Evolutionary conservation across 1,140 invertebrate species (phyloP).

Genomic region (Anoplophora glabripennis): DNA sequence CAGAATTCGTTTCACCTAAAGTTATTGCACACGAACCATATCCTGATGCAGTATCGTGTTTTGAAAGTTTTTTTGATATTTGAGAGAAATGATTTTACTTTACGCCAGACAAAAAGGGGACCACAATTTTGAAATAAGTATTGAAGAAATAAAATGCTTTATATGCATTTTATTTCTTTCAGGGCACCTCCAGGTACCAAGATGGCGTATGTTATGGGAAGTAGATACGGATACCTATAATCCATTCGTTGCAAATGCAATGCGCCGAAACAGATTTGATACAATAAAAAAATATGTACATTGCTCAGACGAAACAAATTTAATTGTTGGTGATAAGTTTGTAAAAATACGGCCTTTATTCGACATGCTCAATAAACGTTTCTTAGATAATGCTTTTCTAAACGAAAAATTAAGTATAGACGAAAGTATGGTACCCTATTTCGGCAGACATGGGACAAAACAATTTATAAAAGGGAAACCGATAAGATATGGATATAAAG

Average conservation of each 20-base stretch:
- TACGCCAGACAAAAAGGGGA: too few relatives aligned
- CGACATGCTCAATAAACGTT: constrained; percentile 21
- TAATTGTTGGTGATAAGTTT: constrained; percentile 21
- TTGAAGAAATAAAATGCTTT: too few relatives aligned
- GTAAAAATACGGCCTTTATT: constrained; percentile 20
- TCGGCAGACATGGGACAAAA: constrained; percentile 17
- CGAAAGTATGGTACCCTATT: constrained; percentile 23
- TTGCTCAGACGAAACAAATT: constrained; percentile 19
- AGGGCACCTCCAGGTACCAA: background rate
- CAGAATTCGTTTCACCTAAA: too few relatives aligned
- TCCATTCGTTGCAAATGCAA: constrained; percentile 15
- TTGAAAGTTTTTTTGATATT: too few relatives aligned
- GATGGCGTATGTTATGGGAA: constrained; percentile 22
- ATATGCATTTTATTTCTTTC: too few relatives aligned
- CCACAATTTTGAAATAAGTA: too few relatives aligned
- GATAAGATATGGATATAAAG: constrained; percentile 27
- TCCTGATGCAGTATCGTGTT: too few relatives aligned
- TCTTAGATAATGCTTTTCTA: constrained; percentile 10
- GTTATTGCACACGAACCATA: too few relatives aligned
- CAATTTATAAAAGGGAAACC: constrained; percentile 25
- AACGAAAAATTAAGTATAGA: constrained; percentile 22
- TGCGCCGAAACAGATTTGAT: constrained; percentile 21
- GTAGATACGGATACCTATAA: constrained; percentile 22
- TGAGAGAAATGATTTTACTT: too few relatives aligned
- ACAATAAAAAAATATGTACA: constrained; percentile 19